Base-by-base conservation (phyloP, 2,888 invertebrate species). In the Platycnemis pennipes region DNA sequence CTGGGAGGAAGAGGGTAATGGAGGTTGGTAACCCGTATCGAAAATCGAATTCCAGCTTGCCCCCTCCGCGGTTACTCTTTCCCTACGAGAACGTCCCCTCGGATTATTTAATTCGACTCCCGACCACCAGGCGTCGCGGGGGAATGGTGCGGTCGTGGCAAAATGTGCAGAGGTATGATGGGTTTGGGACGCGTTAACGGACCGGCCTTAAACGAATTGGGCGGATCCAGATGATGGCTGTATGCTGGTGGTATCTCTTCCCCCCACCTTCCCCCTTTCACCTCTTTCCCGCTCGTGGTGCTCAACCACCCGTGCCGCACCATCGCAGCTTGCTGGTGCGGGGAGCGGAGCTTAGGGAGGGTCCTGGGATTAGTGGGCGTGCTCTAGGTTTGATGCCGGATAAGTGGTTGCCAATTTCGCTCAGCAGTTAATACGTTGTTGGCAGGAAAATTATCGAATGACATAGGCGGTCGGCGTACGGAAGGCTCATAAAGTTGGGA, bases 381-480 rank as follows among this genome's bases (percentile, higher is more conserved):
- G 77, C 26, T 16, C 37, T 77, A 31, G 77, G 77, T n/a, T 77
- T 77, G 77, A 77, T 77, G 37, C 77, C 77, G 77, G n/a, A 77
- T 77, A 77, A 77, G 77, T 77, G 37, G 77, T 77, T 77, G 77
- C 77, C 77, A 77, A 77, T 77, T 77, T 77, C 37, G 4, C 77
- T 31, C 77, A 8, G 31, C 77, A 77, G 77, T 77, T 77, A 77
- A 77, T 77, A 77, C 77, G 77, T n/a, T 37, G 77, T 77, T 77
- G 77, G 77, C 77, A 31, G 77, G 31, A 26, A 77, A 77, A 77
- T 77, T 77, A 77, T 77, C 37, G 77, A 26, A 16, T 37, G 77
- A 37, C 77, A 37, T 37, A 37, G 77, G 77, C 11, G 37, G 26
- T 77, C 37, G 37, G 77, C 11, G 37, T 13, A 37, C 37, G 37